Base-by-base conservation (phyloP, 2,888 invertebrate genomes). In the Thumatha senex region DNA sequence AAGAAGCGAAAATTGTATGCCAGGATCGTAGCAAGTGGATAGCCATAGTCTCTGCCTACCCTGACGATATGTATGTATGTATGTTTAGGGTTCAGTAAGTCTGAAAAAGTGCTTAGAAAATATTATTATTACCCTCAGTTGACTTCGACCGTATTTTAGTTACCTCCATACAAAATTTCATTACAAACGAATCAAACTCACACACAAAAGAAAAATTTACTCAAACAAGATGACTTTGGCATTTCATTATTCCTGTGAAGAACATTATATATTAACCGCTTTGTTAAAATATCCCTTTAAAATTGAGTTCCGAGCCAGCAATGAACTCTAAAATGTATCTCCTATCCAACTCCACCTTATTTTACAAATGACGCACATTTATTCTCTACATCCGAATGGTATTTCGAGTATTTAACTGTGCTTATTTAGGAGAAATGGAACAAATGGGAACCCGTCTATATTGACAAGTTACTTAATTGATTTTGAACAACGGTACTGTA, bases 301-400 rank as follows among this genome's bases (percentile, higher is more conserved):
- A 36, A 36, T 36, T n/a, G 42, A 62, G 31, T 44, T 40, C 29
- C 29, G 29, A 12, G 10, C 3, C 10, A 11, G 13, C 14, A 41
- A 45, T 31, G 18, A 36, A 18, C 39, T 31, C 1, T 40, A 13
- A 36, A 42, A 42, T 18, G 10, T 14, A 11, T 14, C 2, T 3
- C 36, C 14, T 39, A 53, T 53, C 43, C 44, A 56, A 43, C 43
- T 54, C 31, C 43, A 31, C 53, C 52, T 52, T 46, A 54, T 55
- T 51, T 50, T 51, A 52, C 62, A 65, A 62, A 64, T 65, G 62
- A 57, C 39, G 35, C 40, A 41, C 51, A 54, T 62, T 64, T 60
- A 64, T 45, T 64, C 45, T 41, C 46, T 50, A 59, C 54, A 4
- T 24, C 62, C 49, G 49, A 51, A 42, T 29, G 47, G 50, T 44